Percentiles rank a stretch among this genome's conserved stretches.
phyloP scores from a whole-genome alignment of 2,797 vertebrate genomes.

The Esox lucius region DNA sequence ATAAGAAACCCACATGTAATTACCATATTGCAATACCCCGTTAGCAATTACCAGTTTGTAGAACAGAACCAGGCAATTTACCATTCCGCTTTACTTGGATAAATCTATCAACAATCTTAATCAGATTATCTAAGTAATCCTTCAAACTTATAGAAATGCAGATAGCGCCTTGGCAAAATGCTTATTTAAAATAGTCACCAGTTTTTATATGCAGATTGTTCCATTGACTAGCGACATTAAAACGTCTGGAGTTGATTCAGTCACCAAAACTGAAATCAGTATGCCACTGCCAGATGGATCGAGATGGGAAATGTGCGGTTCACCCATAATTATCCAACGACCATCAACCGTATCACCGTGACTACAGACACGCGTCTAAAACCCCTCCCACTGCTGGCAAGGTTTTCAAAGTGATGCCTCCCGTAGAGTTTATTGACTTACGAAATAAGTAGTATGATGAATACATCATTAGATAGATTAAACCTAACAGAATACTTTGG shows the following conservation, averaged over 20 bases:
- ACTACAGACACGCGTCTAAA: conserved; percentile 35
- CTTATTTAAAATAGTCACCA: background rate
- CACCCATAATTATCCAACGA: conserved; percentile 2
- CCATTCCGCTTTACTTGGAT: background rate
- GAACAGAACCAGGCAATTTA: background rate
- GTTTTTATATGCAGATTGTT: too few species aligned
- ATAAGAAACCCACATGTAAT: background rate
- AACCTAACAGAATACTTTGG: background rate
- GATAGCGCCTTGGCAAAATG: background rate
- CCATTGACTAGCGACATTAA: background rate
- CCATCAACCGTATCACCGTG: conserved; percentile 31
- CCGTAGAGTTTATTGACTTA: background rate
- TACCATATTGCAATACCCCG: background rate
- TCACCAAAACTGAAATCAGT: background rate
- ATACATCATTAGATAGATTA: too few species aligned
- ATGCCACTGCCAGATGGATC: too few species aligned
- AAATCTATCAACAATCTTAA: background rate
- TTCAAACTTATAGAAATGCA: background rate
- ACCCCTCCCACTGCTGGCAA: conserved; percentile 61
- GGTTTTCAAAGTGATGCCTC: background rate
- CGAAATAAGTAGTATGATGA: too few species aligned
- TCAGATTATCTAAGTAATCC: background rate
- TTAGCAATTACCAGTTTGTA: background rate
- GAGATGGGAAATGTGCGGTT: background rate
- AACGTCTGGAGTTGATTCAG: background rate